phyloP scores from a whole-genome alignment of 2,113 vertebrate species.

The Oryzias melastigma region DNA sequence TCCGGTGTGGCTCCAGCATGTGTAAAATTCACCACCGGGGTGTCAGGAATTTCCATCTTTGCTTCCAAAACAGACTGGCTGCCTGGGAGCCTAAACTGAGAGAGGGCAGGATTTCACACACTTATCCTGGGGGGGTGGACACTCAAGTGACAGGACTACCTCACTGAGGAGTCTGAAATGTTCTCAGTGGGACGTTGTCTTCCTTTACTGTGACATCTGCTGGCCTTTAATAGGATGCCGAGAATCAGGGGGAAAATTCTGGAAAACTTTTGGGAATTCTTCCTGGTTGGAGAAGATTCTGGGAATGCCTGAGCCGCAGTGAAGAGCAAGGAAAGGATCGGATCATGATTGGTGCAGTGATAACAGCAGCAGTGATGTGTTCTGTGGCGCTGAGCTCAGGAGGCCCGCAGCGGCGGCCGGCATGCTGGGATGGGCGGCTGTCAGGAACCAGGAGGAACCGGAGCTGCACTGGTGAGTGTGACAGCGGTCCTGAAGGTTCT shows the following conservation, averaged over 20 bases:
- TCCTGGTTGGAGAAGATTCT: slow-evolving; percentile 31
- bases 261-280: slow-evolving; percentile 52
- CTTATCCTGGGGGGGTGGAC: slow-evolving; percentile 1
- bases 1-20: slow-evolving; percentile 65
- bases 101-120: slow-evolving; percentile 37
- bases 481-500: slow-evolving; percentile 2
- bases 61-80: slow-evolving; percentile 80
- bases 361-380: slow-evolving; percentile 72
- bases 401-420: slow-evolving; percentile 29
- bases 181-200: slow-evolving; percentile 12
- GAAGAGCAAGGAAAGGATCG: slow-evolving; percentile 37
- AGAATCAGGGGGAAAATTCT: slow-evolving; percentile 23
- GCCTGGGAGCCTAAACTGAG: slow-evolving; percentile 43
- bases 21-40: slow-evolving; percentile 84
- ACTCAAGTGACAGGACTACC: slow-evolving; percentile 8
- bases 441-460: slow-evolving; percentile 57
- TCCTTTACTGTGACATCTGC: slow-evolving; percentile 2
- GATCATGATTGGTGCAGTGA: slow-evolving; percentile 79
- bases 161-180: slow-evolving; percentile 9
- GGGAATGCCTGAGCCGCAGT: slow-evolving; percentile 67
- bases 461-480: slow-evolving; percentile 82
- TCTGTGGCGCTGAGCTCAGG: slow-evolving; percentile 56
- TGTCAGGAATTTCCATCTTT: slow-evolving; percentile 94
- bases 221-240: slow-evolving; percentile 70
- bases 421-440: slow-evolving; percentile 68